Base-by-base conservation (phyloP, 2,888 invertebrate species). In the Dynastes grantii region DNA sequence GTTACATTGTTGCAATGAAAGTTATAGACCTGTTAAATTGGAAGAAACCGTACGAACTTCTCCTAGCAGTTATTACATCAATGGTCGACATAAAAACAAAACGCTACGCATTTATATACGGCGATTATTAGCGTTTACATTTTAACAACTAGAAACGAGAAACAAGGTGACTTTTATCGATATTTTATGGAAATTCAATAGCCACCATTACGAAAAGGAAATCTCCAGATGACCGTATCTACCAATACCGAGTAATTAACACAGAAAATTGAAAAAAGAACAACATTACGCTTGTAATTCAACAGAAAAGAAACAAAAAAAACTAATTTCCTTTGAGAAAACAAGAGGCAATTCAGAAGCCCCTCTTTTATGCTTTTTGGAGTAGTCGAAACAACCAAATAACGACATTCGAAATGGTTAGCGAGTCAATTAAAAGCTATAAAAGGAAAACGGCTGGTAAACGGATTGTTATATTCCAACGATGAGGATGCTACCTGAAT, bases 151-250 rank as follows among this genome's bases (percentile, higher is more conserved):
- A 51, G 22, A 70, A 13, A 70, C 5, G n/a, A 13, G 22, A 9
- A 49, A 29, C 27, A 51, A 9, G 27, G 22, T 16, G 29, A 49
- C 22, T 51, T 70, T 70, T 37, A 70, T 53, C 13, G 8, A 27
- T 6, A 6, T 53, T 70, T 70, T 70, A 70, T 70, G 70, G 70
- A 53, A 70, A 70, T 70, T 16, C 11, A 70, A 53, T 70, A 53
- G 70, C 29, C n/a, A 16, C 29, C 11, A n/a, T 27, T 70, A 70
- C 3, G 6, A 53, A 53, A 53, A 13, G 11, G 53, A 2, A 6
- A 22, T 27, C 27, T 11, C 65, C 16, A 67, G 13, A 67, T 45
- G 9, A 32, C 3, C 53, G 13, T 8, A 13, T 49, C 45, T 45
- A 67, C 22, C 49, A 67, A 67, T 67, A 16, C 45, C 22, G 3